Evolutionary conservation across 2,113 vertebrate genomes (phyloP), one percentile per base, ranked within the genome.

Genomic region (Pluvialis apricaria): DNA sequence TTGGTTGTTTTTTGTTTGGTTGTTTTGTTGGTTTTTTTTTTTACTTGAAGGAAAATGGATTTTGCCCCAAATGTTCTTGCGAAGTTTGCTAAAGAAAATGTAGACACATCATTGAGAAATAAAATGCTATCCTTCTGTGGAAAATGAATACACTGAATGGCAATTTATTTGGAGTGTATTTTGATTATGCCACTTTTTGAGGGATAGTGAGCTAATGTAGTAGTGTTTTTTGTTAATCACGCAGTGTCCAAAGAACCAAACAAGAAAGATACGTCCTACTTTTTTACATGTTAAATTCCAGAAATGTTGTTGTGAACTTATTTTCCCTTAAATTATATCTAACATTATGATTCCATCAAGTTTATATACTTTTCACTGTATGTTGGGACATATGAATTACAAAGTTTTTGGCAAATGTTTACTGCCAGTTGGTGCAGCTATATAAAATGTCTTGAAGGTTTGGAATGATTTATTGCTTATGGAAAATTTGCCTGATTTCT

Each of bases 401-500:
- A 26, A 92, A 97, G 91, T 83, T 94, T 96, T 97, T 97, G 96
- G 97, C 96, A 96, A 96, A 95, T 97, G 98, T 98, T 98, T 98
- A 98, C 98, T 98, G 98, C 98, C 98, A 94, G 98, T 97, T 98
- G 98, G 98, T 91, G 98, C 99, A 98, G 99, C 99, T 98, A 92
- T 98, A 98, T 98, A 97, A 97, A 97, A 98, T 97, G 95, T 98
- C 96, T 98, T 98, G 98, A 98, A 98, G 94, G 98, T 98, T 98
- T 97, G 96, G 97, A 97, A 97, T 97, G 97, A 97, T 97, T 98
- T 97, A 94, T 97, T 98, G 97, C 98, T 98, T 98, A 96, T 97
- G 97, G 97, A 96, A 97, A 97, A 98, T 98, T 98, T 97, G 98
- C 98, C 98, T 99, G 98, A 98, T 98, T 99, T 99, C 98, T 98